These are phyloP conservation scores for Andinoacara biseriatus DNA, from an alignment of 2,113 vertebrate genomes.

Conservation along the genomic window DNA sequence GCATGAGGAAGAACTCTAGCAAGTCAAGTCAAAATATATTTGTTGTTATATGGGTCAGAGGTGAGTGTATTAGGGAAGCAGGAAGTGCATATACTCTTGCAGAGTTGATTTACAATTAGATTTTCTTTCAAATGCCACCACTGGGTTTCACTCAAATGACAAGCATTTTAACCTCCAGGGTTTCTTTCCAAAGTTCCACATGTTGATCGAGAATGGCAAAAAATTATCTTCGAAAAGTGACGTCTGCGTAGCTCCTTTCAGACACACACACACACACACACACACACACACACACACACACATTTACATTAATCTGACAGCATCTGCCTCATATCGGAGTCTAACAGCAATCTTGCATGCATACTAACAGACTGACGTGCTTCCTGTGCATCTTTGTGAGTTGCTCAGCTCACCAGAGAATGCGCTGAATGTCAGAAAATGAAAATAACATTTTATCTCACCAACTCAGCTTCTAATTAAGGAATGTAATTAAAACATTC, in stretches of 20 bases:
- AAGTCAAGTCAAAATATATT: neutral
- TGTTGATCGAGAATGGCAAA: slow-evolving; percentile 2
- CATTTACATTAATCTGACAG: neutral
- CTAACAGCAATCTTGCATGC: neutral
- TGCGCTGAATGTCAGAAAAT: neutral
- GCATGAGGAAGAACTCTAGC: slow-evolving; percentile 4
- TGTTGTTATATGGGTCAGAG: neutral
- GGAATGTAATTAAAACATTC: slow-evolving; percentile 1
- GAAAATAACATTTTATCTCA: slow-evolving; percentile 12
- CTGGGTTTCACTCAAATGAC: slow-evolving; percentile 29
- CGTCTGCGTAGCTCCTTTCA: neutral
- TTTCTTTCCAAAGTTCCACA: slow-evolving; percentile 11
- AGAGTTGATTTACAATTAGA: slow-evolving; percentile 31
- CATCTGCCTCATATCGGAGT: neutral
- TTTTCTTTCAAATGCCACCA: slow-evolving; percentile 38
- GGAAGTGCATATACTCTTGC: neutral
- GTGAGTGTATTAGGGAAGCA: neutral
- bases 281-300: rapidly evolving
- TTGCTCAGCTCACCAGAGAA: neutral
- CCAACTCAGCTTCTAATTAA: slow-evolving; percentile 4
- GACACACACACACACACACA: neutral
- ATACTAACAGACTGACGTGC: neutral
- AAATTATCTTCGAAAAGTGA: neutral
- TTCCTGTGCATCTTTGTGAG: neutral
- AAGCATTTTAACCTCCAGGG: slow-evolving; percentile 26